Evolutionary conservation across 2,888 invertebrate species (phyloP), one percentile per base, ranked within the genome.

Genomic region (Metellina segmentata): DNA sequence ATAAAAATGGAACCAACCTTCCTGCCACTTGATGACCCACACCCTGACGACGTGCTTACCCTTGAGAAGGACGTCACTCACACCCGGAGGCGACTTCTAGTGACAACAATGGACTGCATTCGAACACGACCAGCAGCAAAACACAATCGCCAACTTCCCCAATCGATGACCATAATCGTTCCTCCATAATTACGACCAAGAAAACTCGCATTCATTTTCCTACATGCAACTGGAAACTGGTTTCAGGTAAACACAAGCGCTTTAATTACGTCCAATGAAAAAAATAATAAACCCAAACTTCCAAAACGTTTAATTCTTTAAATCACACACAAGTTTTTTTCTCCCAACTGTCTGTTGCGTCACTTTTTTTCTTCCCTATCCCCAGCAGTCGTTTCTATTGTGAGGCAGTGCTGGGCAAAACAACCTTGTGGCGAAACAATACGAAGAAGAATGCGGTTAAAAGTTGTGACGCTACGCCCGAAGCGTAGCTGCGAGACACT

Each of bases 391-490:
- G 34, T 81, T 78, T 77, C 75, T 86, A 78, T 87, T 53, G 79
- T 72, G 49, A n/a, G 78, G 81, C 49, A 78, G 20, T 51, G 52
- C 20, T 13, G 70, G 51, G 61, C 85, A 52, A 88, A 83, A 83
- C 91, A 91, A 87, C 91, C 87, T 91, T 83, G 82, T 91, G 91
- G 83, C 91, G 87, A 91, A 91, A 91, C 91, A 91, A 91, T 91
- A 83, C 91, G 87, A 83, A 72, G 72, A 91, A 91, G 91, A 91
- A 91, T 91, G 91, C 91, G 91, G 91, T 88, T 87, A 83, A 82
- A 82, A 83, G 71, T 77, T 88, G 75, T 72, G 83, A 83, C 82
- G 77, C 77, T 78, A 72, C 8, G 87, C 91, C 87, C 11, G 78
- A 9, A 82, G 91, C 91, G 69, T 79, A 70, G 91, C 91, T 91